A percentile compares a stretch with the other conserved stretches of the same genome.
phyloP scores from a whole-genome alignment of 2,888 invertebrate species.

The Drosophila flavopinicola region DNA sequence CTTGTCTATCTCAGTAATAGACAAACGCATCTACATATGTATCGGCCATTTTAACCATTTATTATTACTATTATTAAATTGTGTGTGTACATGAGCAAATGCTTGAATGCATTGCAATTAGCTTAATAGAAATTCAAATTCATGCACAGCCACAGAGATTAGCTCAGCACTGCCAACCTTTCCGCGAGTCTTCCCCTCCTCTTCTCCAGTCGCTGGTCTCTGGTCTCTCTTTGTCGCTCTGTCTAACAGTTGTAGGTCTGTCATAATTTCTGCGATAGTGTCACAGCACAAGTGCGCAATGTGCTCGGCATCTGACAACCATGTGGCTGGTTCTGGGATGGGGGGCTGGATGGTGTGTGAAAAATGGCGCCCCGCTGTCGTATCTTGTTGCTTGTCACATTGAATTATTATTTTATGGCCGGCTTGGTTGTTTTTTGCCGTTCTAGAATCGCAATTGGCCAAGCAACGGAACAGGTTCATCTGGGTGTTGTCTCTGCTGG shows the following conservation, averaged over 20 bases:
- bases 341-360: slow-evolving; percentile 52
- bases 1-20: slow-evolving; percentile 53
- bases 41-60: slow-evolving; percentile 47
- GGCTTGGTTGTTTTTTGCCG: slow-evolving; percentile 38
- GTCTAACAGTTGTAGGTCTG: slow-evolving; percentile 64
- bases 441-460: slow-evolving; percentile 51
- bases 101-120: slow-evolving; percentile 65
- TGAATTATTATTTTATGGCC: slow-evolving; percentile 77
- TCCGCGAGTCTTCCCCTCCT: background rate
- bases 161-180: slow-evolving; percentile 19
- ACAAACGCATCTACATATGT: slow-evolving; percentile 54
- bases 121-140: slow-evolving; percentile 77
- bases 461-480: slow-evolving; percentile 65
- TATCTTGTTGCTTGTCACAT: slow-evolving; percentile 76
- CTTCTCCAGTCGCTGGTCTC: background rate
- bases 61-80: slow-evolving; percentile 48
- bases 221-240: slow-evolving; percentile 3
- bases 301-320: slow-evolving; percentile 46
- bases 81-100: slow-evolving; percentile 53
- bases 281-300: slow-evolving; percentile 65
- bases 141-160: slow-evolving; percentile 60
- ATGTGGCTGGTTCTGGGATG: slow-evolving; percentile 1
- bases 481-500: slow-evolving; percentile 5
- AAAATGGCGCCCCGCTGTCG: slow-evolving; percentile 71
- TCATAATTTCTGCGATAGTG: slow-evolving; percentile 73